Evolutionary conservation across 2,888 invertebrate species (phyloP).

Genomic region (Drosophila nigritarsus): DNA sequence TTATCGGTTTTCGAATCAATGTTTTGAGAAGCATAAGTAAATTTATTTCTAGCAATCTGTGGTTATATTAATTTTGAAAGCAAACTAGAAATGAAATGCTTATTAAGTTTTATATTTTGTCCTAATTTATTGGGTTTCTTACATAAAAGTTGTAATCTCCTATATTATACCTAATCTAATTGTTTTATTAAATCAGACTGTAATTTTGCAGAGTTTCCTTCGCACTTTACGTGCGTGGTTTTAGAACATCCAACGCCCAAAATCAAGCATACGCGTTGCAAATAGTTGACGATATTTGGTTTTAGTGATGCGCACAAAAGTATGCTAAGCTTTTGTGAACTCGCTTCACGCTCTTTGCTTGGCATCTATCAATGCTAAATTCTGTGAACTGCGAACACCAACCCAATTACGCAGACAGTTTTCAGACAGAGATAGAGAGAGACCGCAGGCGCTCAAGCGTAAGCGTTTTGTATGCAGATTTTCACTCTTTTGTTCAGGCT

Average conservation of each 20-base stretch:
- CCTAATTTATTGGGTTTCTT: neutral
- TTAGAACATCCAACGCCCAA: neutral
- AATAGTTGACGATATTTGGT: neutral
- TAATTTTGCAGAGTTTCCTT: neutral
- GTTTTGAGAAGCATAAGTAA: no score
- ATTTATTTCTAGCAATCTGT: neutral
- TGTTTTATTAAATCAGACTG: neutral
- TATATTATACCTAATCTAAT: neutral
- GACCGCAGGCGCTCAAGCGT: constrained; percentile 62
- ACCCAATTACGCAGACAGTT: constrained; percentile 21
- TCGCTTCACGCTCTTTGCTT: constrained; percentile 37
- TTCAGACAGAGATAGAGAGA: constrained; percentile 3
- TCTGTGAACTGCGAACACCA: constrained; percentile 30
- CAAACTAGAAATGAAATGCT: neutral
- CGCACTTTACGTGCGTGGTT: neutral
- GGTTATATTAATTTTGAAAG: neutral
- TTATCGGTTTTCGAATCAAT: neutral
- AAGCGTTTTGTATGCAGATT: constrained; percentile 69
- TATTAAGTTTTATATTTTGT: neutral
- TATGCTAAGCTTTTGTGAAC: neutral
- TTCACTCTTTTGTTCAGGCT: constrained; percentile 32
- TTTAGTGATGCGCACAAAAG: neutral
- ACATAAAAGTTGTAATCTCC: no score
- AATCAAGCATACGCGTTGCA: neutral
- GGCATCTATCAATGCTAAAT: constrained; percentile 26